Conservation (phyloP, 2,113 vertebrate species). For the Clarias gariepinus region DNA sequence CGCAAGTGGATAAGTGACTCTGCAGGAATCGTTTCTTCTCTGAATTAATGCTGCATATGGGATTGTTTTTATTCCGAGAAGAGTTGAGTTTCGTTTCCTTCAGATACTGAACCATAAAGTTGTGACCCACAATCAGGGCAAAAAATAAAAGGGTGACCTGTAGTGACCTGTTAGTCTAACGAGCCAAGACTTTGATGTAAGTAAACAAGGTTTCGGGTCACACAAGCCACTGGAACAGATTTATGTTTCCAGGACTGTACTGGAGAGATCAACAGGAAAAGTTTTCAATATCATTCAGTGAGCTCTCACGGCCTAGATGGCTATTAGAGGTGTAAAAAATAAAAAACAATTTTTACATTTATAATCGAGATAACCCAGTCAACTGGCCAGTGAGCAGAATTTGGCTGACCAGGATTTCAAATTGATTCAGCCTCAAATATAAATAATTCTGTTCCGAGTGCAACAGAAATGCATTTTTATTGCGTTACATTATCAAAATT, state of each 20-base stretch:
- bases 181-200: too few relatives aligned
- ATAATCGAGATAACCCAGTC: too few relatives aligned
- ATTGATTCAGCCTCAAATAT: too few relatives aligned
- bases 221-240: not conserved
- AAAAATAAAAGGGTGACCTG: too few relatives aligned
- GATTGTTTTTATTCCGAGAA: not conserved
- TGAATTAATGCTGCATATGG: not conserved
- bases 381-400: too few relatives aligned
- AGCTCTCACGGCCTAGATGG: not conserved
- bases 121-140: not conserved
- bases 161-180: too few relatives aligned
- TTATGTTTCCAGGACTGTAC: not conserved
- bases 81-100: not conserved
- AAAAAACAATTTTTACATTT: too few relatives aligned
- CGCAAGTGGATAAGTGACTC: conserved; percentile 25
- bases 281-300: not conserved
- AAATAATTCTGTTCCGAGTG: too few relatives aligned
- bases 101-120: not conserved
- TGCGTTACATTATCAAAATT: too few relatives aligned
- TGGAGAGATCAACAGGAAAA: not conserved
- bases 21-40: not conserved
- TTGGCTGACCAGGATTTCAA: too few relatives aligned
- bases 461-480: too few relatives aligned
- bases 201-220: not conserved
- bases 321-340: too few relatives aligned